Conservation (phyloP, 1,140 invertebrate species). For the Nephotettix cincticeps region DNA sequence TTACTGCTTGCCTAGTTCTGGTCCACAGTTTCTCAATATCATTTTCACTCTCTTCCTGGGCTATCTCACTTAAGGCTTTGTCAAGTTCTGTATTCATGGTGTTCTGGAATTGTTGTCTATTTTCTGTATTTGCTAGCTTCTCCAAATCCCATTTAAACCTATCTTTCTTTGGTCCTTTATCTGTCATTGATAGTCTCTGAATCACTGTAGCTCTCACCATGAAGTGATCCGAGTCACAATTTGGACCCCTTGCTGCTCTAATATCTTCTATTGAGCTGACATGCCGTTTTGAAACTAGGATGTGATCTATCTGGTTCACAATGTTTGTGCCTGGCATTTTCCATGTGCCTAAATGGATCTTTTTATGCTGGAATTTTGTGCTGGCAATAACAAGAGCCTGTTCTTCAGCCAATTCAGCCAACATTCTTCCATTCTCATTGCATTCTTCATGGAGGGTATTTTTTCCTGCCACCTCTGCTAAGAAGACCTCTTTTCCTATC, state of each 20-base stretch:
- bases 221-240: constrained; percentile 27
- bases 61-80: too few species aligned
- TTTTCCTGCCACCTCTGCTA: too few species aligned
- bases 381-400: not conserved
- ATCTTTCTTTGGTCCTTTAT: not conserved
- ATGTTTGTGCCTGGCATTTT: constrained; percentile 15
- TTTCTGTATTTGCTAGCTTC: not conserved
- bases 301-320: constrained; percentile 31
- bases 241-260: constrained; percentile 10
- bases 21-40: not conserved
- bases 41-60: too few species aligned
- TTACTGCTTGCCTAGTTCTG: not conserved
- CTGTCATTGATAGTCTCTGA: not conserved
- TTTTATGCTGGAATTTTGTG: constrained; percentile 13
- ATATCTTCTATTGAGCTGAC: constrained; percentile 10
- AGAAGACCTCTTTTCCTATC: too few species aligned
- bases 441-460: too few species aligned
- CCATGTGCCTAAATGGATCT: constrained; percentile 28
- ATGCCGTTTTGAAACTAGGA: constrained; percentile 17
- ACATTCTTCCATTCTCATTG: too few species aligned
- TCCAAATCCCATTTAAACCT: not conserved
- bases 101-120: not conserved
- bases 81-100: not conserved
- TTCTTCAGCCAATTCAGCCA: not conserved
- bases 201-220: constrained; percentile 18